Conservation (phyloP, 2,113 vertebrate genomes). For the Syngnathus scovelli region DNA sequence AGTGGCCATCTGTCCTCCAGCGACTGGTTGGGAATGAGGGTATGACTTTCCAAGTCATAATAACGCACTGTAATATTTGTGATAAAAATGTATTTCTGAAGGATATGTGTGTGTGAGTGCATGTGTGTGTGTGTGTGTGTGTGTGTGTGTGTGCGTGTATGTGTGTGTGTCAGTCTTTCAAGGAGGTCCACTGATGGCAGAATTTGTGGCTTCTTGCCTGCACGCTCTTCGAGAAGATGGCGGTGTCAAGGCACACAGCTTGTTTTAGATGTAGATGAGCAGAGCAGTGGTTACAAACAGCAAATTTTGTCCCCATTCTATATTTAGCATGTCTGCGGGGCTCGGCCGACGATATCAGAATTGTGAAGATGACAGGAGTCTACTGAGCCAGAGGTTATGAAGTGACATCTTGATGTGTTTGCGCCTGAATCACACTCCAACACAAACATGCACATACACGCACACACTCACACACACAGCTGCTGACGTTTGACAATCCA, state of each 20-base stretch:
- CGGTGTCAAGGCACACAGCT: constrained; percentile 17
- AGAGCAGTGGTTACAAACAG: constrained; percentile 54
- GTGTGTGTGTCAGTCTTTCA: not conserved
- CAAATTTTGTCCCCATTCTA: constrained; percentile 66
- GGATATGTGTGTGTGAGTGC: not conserved
- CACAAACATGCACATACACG: constrained; percentile 6
- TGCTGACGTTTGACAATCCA: constrained; percentile 48
- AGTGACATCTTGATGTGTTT: constrained; percentile 69
- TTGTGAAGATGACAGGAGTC: constrained; percentile 72
- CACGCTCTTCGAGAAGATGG: constrained; percentile 1
- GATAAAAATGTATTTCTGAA: constrained; percentile 53
- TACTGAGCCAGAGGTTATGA: constrained; percentile 69
- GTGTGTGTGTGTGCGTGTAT: not conserved
- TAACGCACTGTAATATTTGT: constrained; percentile 59
- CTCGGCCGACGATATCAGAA: constrained; percentile 65
- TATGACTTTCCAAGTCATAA: constrained; percentile 58
- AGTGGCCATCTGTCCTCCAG: constrained; percentile 39
- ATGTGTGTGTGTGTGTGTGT: not conserved
- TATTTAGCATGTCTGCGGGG: constrained; percentile 69
- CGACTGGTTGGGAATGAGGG: constrained; percentile 42
- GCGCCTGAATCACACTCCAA: constrained; percentile 55
- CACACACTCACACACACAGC: constrained; percentile 34
- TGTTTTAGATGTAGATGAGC: constrained; percentile 55
- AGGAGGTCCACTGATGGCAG: not conserved
- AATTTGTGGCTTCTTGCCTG: not conserved